Conservation (phyloP, 2,797 vertebrate species). For the Ptychadena robeensis region DNA sequence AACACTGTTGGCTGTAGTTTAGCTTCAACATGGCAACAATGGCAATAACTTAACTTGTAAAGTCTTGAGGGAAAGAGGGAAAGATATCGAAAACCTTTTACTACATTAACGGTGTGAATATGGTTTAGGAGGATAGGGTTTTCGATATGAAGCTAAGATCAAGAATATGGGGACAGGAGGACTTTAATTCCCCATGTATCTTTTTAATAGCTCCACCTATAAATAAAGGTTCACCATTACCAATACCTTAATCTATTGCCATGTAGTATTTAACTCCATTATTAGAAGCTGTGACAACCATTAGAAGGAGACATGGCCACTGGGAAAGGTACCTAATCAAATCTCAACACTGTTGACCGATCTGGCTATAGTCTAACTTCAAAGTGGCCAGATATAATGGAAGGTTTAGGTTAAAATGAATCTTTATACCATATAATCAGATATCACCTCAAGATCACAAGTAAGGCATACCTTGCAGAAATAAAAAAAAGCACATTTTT, state of each 20-base stretch:
- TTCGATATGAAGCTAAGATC: no score
- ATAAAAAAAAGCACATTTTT: slow-evolving; percentile 13
- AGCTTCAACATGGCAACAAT: background rate
- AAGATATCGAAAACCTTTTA: no score
- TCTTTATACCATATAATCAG: background rate
- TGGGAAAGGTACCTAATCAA: background rate
- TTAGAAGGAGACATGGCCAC: background rate
- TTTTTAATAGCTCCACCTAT: no score
- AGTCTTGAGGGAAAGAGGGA: no score
- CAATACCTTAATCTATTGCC: no score
- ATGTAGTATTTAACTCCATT: no score
- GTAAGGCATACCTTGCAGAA: slow-evolving; percentile 4
- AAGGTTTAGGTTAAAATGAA: background rate
- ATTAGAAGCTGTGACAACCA: background rate
- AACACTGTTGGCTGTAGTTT: background rate
- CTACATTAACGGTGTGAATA: no score
- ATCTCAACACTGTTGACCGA: background rate
- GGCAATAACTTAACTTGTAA: no score
- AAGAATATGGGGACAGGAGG: no score
- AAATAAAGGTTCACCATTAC: no score
- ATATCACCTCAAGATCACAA: slow-evolving; percentile 4
- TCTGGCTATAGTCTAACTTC: background rate
- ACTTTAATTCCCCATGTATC: no score
- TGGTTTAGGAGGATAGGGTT: no score
- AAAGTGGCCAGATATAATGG: background rate